Evolutionary conservation across 2,888 invertebrate genomes (phyloP), one percentile per base, ranked within the genome.

Genomic region (Tipula vernalis): DNA sequence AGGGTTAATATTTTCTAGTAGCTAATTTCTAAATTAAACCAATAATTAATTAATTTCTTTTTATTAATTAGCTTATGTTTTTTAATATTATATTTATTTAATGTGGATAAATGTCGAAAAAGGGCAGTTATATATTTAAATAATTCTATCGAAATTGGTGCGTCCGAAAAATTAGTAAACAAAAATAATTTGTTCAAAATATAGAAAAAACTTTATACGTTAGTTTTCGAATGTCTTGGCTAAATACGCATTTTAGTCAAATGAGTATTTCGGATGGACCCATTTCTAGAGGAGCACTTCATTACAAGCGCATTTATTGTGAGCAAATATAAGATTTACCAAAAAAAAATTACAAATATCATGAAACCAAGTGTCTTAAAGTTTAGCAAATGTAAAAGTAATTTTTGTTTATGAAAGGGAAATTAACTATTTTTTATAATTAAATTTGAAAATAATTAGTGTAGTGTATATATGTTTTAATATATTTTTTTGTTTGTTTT

Each of bases 381-480:
- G 28, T 71, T 71, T 71, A 71, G 28, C 71, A 10, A 71, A 71
- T 28, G 10, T 71, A 71, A 71, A 71, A 71, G 28, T 28, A 51
- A 71, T 51, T 51, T 51, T 51, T 51, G 15, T 51, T 71, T 71
- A 28, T 28, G 71, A 71, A 28, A 28, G 71, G 71, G n/a, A 71
- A 57, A 71, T 8, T 71, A 71, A 71, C 10, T 71, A 71, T 71
- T 71, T 71, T 71, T 71, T 8, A 51, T 51, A 71, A 71, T 71
- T 71, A 71, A 71, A 28, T 5, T 28, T 71, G 71, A 71, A 71
- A 71, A 71, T 71, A 71, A 71, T 71, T 71, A 71, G 71, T 71
- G 71, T 71, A 71, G 71, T 71, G 71, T 71, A 71, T 71, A 71
- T 71, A 71, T 71, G 71, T 71, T 71, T 71, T 71, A 71, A 71